Base-by-base conservation (phyloP, 2,113 vertebrate species). In the Oreocharis arfaki region DNA sequence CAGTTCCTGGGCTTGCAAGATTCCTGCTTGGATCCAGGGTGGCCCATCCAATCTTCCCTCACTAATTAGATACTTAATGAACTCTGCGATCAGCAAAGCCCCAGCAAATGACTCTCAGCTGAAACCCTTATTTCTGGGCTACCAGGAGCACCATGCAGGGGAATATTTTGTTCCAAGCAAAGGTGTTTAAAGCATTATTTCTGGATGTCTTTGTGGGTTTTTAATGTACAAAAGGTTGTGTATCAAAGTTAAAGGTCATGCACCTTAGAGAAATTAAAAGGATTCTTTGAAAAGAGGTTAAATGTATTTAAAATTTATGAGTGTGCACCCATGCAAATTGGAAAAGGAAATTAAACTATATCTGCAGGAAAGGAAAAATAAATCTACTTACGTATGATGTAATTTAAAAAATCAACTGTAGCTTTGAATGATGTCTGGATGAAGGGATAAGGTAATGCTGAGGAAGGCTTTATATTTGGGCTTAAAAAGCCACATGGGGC, bases 261-360 rank as follows among this genome's bases (percentile, higher is more conserved):
- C 76, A 84, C 83, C 83, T 93, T 60, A 53, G 81, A 93, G 84
- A 91, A 90, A 92, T 93, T 90, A 87, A 96, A 97, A 94, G 60
- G 28, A 67, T 93, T 79, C 79, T 96, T 92, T 93, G 69, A 80
- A 90, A 95, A 94, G 73, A 75, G 83, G 91, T 92, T 82, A 82
- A 96, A 96, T 64, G 39, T 73, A 46, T 94, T 91, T 91, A 87
- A 96, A 96, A 96, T 94, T 86, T 94, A 93, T 86, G 75, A 87
- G 26, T 64, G 89, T 89, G 73, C 92, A 94, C 73, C 83, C 92
- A 93, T 87, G 86, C 69, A 97, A 95, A 96, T 95, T 94, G 88
- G 75, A 94, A 91, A 86, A 97, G 70, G 75, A 96, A 95, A 96
- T 93, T 92, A 94, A 96, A 95, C 92, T 94, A 6, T 87, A 96